These are phyloP conservation scores for Galeopterus variegatus DNA, from an alignment of 2,113 vertebrate genomes.

Conservation along the genomic window DNA sequence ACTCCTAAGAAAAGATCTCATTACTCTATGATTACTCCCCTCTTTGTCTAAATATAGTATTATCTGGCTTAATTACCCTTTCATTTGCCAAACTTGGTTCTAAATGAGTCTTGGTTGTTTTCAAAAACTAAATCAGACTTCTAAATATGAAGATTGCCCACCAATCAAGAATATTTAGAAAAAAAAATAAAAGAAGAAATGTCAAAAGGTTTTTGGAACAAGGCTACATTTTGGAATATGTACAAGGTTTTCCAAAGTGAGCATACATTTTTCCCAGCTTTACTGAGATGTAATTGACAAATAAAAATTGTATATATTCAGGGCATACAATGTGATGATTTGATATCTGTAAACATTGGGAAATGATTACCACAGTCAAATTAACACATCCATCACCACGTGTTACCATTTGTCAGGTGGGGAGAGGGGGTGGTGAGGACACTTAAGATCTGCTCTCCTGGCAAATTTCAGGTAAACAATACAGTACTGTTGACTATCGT, in stretches of 20 bases:
- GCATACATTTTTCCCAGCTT: background rate
- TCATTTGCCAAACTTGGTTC: slow-evolving; percentile 29
- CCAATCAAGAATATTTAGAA: background rate
- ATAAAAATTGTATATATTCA: background rate
- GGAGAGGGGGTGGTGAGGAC: background rate
- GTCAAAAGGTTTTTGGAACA: background rate
- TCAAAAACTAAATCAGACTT: slow-evolving; percentile 20
- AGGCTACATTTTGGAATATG: background rate
- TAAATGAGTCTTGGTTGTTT: slow-evolving; percentile 5
- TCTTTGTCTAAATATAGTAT: background rate
- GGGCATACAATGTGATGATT: background rate
- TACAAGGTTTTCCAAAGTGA: background rate
- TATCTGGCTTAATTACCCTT: slow-evolving; percentile 2
- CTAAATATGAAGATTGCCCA: background rate
- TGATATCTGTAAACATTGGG: background rate
- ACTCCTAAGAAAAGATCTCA: background rate
- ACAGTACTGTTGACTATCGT: background rate
- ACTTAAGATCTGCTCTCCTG: background rate
- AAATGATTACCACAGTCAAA: background rate
- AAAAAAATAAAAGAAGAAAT: background rate
- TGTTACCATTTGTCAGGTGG: background rate
- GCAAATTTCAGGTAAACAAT: background rate
- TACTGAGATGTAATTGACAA: background rate
- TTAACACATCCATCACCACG: background rate
- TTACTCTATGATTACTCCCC: background rate